phyloP scores from a whole-genome alignment of 2,113 vertebrate genomes.

The Odontophorus gujanensis region DNA sequence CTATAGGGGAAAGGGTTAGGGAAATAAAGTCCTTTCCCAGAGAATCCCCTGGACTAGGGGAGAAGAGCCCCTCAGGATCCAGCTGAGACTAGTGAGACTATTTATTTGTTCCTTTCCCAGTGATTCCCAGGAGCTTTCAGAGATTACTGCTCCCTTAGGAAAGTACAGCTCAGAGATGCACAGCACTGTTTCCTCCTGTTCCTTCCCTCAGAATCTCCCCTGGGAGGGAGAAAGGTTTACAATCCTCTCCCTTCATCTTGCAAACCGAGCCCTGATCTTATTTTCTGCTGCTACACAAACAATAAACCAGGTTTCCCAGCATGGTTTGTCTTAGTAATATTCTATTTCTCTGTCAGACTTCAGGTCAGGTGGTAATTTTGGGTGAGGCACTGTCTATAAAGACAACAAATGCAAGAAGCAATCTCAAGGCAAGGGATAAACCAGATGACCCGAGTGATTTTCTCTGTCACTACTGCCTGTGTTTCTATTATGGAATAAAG shows the following conservation, averaged over 20 bases:
- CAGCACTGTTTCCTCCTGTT: neutral
- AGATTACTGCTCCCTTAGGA: neutral
- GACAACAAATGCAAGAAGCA: slow-evolving; percentile 30
- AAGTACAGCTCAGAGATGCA: neutral
- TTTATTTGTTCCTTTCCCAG: neutral
- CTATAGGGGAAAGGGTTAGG: neutral
- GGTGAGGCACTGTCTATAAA: slow-evolving; percentile 35
- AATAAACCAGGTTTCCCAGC: neutral
- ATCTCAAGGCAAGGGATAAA: slow-evolving; percentile 3
- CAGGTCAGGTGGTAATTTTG: slow-evolving; percentile 33
- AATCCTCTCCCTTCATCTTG: neutral
- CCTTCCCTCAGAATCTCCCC: neutral
- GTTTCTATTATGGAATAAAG: slow-evolving; percentile 26
- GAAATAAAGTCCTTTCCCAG: neutral
- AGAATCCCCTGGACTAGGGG: neutral
- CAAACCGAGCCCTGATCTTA: neutral
- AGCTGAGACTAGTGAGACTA: neutral
- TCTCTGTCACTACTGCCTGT: neutral
- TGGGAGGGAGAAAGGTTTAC: neutral
- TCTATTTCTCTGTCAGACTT: slow-evolving; percentile 20
- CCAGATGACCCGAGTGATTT: slow-evolving; percentile 30
- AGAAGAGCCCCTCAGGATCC: neutral
- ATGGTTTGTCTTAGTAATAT: slow-evolving; percentile 10
- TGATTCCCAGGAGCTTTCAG: neutral
- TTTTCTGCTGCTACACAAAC: neutral